Evolutionary conservation across 1,140 invertebrate genomes (phyloP).

Genomic region (Philotrypesis tridentata): DNA sequence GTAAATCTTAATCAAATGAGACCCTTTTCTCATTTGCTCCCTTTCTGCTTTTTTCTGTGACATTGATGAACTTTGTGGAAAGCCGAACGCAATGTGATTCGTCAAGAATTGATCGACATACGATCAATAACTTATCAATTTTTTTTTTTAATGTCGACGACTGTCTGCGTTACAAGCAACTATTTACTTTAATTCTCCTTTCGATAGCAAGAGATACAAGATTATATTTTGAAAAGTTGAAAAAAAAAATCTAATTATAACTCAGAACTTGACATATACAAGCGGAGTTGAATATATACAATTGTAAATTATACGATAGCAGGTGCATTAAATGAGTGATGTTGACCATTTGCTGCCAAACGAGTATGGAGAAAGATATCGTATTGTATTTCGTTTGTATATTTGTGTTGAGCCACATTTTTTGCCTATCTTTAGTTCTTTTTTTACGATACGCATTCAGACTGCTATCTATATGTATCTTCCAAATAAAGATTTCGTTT

Average conservation of each 20-base stretch:
- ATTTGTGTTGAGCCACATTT: slow-evolving; percentile 61
- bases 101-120: slow-evolving; percentile 17
- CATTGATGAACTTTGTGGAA: slow-evolving; percentile 51
- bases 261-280: slow-evolving; percentile 57
- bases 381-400: slow-evolving; percentile 66
- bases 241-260: slow-evolving; percentile 52
- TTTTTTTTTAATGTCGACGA: slow-evolving; percentile 31
- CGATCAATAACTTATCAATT: background rate
- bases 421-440: slow-evolving; percentile 56
- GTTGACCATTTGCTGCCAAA: slow-evolving; percentile 48
- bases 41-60: slow-evolving; percentile 56
- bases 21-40: slow-evolving; percentile 48
- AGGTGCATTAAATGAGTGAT: slow-evolving; percentile 34
- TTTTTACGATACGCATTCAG: slow-evolving; percentile 52
- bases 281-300: slow-evolving; percentile 55
- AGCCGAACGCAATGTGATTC: background rate
- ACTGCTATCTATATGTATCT: slow-evolving; percentile 63
- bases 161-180: slow-evolving; percentile 35
- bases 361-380: slow-evolving; percentile 49
- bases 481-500: slow-evolving; percentile 67
- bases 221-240: slow-evolving; percentile 61
- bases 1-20: slow-evolving; percentile 31
- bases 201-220: slow-evolving; percentile 52
- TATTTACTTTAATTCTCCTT: slow-evolving; percentile 30
- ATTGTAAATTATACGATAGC: slow-evolving; percentile 52